Evolutionary conservation across 2,888 invertebrate species (phyloP).

Genomic region (Eudasyphora cyanicolor): DNA sequence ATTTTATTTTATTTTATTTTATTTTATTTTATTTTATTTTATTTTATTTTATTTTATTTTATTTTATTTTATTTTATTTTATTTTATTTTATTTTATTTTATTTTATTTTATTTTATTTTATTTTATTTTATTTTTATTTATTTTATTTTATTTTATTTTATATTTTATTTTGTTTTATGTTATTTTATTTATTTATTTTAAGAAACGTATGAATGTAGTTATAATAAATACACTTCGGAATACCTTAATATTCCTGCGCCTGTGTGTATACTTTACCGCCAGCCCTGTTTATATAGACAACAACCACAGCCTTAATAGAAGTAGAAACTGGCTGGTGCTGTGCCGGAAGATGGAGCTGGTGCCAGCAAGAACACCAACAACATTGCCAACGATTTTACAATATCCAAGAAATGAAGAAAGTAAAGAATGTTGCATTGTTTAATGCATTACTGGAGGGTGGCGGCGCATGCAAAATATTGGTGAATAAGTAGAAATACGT

Average conservation of each 20-base stretch:
- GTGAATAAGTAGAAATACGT: background rate
- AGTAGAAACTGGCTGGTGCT: background rate
- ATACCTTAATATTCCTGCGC: background rate
- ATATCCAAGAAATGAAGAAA: conserved; percentile 12
- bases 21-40: no score
- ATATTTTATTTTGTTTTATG: no score
- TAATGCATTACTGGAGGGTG: conserved; percentile 48
- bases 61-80: no score
- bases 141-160: no score
- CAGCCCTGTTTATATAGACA: conserved; percentile 37
- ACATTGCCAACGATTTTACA: background rate
- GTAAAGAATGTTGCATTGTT: conserved; percentile 54
- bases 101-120: no score
- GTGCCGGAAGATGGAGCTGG: background rate
- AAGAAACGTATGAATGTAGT: conserved; percentile 8
- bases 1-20: no score
- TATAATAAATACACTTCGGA: no score
- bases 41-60: no score
- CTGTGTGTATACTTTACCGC: background rate
- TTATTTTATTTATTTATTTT: no score
- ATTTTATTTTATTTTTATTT: no score
- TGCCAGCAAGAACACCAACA: background rate
- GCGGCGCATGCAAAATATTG: conserved; percentile 1
- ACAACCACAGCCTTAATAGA: conserved; percentile 6
- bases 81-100: no score